Percentiles rank a stretch among this genome's conserved stretches.
These are phyloP conservation scores for Sebastes schlegelii DNA, from an alignment of 2,113 vertebrate genomes.

Conservation along the genomic window DNA sequence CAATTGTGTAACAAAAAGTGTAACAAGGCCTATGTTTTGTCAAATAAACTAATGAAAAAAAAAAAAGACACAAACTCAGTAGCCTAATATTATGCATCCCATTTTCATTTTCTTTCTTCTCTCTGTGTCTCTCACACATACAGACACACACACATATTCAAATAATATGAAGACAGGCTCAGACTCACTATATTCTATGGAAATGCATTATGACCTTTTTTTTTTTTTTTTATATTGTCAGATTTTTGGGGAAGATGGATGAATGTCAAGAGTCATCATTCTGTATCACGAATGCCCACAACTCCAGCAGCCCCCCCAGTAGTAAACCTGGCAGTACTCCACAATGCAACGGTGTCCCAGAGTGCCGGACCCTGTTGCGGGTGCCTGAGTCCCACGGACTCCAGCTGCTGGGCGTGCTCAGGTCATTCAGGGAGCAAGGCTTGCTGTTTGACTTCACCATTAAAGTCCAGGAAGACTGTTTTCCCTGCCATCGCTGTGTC, in stretches of 20 bases:
- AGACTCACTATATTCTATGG: neutral
- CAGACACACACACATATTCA: neutral
- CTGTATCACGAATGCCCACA: conserved; percentile 7
- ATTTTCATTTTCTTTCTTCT: neutral
- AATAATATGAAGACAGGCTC: neutral
- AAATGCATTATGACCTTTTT: neutral
- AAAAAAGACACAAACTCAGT: neutral
- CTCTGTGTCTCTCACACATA: no score
- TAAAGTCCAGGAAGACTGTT: conserved; percentile 88
- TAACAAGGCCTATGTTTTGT: no score
- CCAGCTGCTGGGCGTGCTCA: conserved; percentile 90
- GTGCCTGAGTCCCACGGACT: conserved; percentile 91
- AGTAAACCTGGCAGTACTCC: conserved; percentile 49
- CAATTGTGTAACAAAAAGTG: no score
- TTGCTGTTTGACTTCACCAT: conserved; percentile 95
- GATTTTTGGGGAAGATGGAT: conserved; percentile 58
- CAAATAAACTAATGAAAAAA: no score
- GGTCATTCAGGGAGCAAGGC: conserved; percentile 90
- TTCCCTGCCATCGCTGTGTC: conserved; percentile 95
- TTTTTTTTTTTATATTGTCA: neutral
- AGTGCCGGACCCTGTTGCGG: conserved; percentile 85
- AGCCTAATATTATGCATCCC: neutral
- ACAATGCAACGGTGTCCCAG: conserved; percentile 83
- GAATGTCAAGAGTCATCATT: conserved; percentile 37
- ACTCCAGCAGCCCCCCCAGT: conserved; percentile 1